Base-by-base conservation (phyloP, 2,888 invertebrate genomes). In the Formica aserva region DNA sequence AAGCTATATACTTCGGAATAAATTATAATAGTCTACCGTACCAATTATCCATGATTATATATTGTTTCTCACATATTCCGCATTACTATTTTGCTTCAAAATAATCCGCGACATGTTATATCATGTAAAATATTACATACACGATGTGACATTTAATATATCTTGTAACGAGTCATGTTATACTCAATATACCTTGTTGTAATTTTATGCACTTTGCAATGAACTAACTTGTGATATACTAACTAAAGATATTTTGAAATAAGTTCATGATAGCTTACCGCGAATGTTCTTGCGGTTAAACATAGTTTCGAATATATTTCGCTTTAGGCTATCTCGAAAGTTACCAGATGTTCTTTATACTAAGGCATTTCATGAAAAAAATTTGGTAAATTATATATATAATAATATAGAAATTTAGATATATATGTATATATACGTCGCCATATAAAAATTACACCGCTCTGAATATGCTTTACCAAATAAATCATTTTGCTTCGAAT, bases 211-310 rank as follows among this genome's bases (percentile, higher is more conserved):
- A 69, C 69, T 80, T 35, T 48, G n/a, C 22, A 45, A 60, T 45
- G 18, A 71, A 69, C 52, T n/a, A 29, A 32, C 48, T 71, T 38
- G 18, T 60, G 26, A 71, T 35, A 26, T 13, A n/a, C 9, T 29
- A 67, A 48, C 13, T 18, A 1, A 48, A 80, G 45, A 80, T 71
- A 26, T 71, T 71, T 80, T 80, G 71, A 48, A 71, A 80, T 45
- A 13, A 22, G 13, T 71, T 52, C 18, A 45, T 8, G 13, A 71
- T 29, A 80, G 45, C 18, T 18, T 5, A 35, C 45, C 35, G 13
- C 26, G 18, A 35, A 60, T 71, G 60, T 35, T 71, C 45, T 71
- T 71, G 45, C 52, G 52, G 69, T 48, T 38, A 41, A 60, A 71
- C 35, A 65, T 57, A 67, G 57, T 62, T 80, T 80, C 9, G 18